These are phyloP conservation scores for Bombus difficillimus DNA, from an alignment of 1,140 invertebrate species.

Conservation along the genomic window DNA sequence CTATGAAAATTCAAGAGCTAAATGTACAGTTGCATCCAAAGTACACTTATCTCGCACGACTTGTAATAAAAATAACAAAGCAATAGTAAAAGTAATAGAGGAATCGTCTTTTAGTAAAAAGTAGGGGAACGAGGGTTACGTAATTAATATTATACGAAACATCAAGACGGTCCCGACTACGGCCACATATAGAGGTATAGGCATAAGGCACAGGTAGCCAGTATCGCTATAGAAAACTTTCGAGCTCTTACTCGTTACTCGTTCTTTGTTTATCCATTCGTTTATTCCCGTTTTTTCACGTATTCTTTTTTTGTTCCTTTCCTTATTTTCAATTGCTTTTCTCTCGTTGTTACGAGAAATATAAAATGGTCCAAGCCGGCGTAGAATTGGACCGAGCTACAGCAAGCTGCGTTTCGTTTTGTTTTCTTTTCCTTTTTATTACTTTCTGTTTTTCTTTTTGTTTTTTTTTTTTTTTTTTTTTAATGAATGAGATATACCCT, in stretches of 20 bases:
- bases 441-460: not conserved
- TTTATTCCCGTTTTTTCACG: not conserved
- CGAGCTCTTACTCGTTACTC: slow-evolving; percentile 34
- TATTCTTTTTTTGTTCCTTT: not conserved
- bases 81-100: not conserved
- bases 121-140: not conserved
- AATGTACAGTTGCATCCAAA: too few relatives aligned
- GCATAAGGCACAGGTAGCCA: slow-evolving; percentile 74
- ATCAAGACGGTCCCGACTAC: slow-evolving; percentile 67
- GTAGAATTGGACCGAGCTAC: slow-evolving; percentile 29
- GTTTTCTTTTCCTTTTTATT: not conserved
- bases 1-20: too few relatives aligned
- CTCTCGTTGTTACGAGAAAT: slow-evolving; percentile 21
- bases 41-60: not conserved
- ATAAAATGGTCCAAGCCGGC: slow-evolving; percentile 20
- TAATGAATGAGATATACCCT: slow-evolving; percentile 21
- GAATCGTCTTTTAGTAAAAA: not conserved
- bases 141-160: slow-evolving; percentile 6
- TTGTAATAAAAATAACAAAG: not conserved
- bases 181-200: slow-evolving; percentile 70
- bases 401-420: slow-evolving; percentile 19
- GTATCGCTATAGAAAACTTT: slow-evolving; percentile 56
- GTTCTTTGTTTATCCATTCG: slow-evolving; percentile 11
- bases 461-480: not conserved
- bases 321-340: not conserved